These are phyloP conservation scores for Garrulus glandarius DNA, from an alignment of 2,797 vertebrate genomes.

Conservation along the genomic window DNA sequence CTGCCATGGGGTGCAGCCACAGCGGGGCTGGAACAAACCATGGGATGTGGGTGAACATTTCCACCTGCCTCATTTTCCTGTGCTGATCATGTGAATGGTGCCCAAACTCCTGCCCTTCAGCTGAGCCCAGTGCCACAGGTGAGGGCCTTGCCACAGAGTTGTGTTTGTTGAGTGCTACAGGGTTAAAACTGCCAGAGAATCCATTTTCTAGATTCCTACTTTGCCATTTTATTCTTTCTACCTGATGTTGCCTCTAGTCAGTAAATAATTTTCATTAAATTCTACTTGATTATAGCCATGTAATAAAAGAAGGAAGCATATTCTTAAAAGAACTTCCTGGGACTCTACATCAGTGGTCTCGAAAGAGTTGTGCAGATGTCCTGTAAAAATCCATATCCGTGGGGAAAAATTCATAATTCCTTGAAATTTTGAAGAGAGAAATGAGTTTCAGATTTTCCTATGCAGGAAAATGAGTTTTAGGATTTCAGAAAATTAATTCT, in stretches of 20 bases:
- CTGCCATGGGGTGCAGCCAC: not conserved
- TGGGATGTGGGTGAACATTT: not conserved
- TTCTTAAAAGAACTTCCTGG: not conserved
- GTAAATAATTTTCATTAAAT: not conserved
- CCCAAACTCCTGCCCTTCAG: not conserved
- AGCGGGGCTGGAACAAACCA: not conserved
- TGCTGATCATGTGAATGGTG: rapidly evolving
- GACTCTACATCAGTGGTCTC: not conserved
- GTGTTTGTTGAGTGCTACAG: rapidly evolving
- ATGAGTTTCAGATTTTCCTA: not conserved
- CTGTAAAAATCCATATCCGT: not conserved
- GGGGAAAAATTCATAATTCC: not conserved
- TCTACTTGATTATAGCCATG: not conserved
- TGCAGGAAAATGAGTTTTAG: not conserved
- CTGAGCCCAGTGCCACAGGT: not conserved
- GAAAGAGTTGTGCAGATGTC: not conserved
- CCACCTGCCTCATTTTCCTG: not conserved
- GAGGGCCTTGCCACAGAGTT: not conserved
- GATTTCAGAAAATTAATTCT: not conserved
- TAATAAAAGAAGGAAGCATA: not conserved
- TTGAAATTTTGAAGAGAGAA: not conserved
- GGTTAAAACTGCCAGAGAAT: not conserved
- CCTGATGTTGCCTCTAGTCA: not conserved
- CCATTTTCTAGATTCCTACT: not conserved
- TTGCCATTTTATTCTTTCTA: not conserved